phyloP scores from a whole-genome alignment of 2,797 vertebrate species.

The Lutjanus argentimaculatus region DNA sequence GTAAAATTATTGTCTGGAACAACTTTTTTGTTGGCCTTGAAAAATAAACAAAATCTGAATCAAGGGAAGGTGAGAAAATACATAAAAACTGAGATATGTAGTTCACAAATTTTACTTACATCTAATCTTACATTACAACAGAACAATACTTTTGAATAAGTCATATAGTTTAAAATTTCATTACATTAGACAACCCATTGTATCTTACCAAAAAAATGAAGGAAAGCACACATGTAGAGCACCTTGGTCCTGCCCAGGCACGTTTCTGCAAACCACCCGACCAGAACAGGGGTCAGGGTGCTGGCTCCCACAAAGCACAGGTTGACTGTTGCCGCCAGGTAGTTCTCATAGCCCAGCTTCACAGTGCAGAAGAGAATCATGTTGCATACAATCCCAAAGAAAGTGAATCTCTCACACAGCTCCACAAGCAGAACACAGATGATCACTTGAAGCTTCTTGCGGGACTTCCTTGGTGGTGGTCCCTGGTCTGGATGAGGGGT shows the following conservation, averaged over 20 bases:
- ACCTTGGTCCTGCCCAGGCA: slow-evolving; percentile 88
- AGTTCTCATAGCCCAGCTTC: slow-evolving; percentile 89
- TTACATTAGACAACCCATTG: not conserved
- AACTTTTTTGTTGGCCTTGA: not conserved
- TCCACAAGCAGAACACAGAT: slow-evolving; percentile 93
- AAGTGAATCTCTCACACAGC: slow-evolving; percentile 93
- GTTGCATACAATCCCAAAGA: slow-evolving; percentile 95
- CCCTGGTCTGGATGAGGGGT: slow-evolving; percentile 30
- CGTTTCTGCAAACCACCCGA: slow-evolving; percentile 90
- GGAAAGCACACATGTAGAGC: slow-evolving; percentile 89
- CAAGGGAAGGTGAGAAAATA: not conserved
- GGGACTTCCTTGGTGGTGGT: slow-evolving; percentile 54
- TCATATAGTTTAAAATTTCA: not conserved
- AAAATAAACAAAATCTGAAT: not conserved
- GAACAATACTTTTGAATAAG: not conserved
- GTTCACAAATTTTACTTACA: too few relatives aligned
- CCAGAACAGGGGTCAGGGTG: slow-evolving; percentile 87
- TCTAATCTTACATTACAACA: too few relatives aligned
- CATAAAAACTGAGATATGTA: not conserved
- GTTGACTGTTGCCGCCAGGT: slow-evolving; percentile 91
- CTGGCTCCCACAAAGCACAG: slow-evolving; percentile 92
- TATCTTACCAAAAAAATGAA: slow-evolving; percentile 94
- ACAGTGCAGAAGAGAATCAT: slow-evolving; percentile 94
- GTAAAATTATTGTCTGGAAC: too few relatives aligned
- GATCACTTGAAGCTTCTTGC: slow-evolving; percentile 88